Conservation (phyloP, 2,888 invertebrate genomes). For the Drepana falcataria region DNA sequence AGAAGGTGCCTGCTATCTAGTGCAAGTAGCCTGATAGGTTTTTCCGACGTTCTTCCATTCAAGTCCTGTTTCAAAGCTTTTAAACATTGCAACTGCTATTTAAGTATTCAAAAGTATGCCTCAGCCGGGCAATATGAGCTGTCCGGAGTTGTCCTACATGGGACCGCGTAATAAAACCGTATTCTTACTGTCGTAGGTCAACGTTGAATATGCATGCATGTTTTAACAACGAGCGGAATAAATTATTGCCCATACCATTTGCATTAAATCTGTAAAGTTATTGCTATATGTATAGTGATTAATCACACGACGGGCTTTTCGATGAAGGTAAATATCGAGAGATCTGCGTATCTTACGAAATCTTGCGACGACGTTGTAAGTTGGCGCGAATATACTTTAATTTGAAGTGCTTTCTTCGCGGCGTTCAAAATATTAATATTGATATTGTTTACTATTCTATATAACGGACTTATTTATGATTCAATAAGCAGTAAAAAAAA, state of each 20-base stretch:
- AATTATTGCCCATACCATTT: not conserved
- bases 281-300: no score
- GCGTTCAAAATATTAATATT: no score
- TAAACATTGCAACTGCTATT: slow-evolving; percentile 18
- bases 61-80: slow-evolving; percentile 31
- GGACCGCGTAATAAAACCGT: not conserved
- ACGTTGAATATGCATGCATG: not conserved
- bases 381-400: no score
- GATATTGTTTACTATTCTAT: no score
- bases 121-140: not conserved
- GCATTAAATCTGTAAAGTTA: not conserved
- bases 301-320: no score
- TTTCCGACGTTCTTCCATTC: slow-evolving; percentile 24
- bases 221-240: not conserved
- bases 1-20: slow-evolving; percentile 4
- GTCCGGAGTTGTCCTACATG: not conserved
- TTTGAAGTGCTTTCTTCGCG: no score
- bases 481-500: no score
- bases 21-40: slow-evolving; percentile 30
- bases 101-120: not conserved
- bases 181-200: not conserved
- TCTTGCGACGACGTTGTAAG: no score
- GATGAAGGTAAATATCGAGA: no score
- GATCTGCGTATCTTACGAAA: no score
- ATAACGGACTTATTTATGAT: no score